Conservation (phyloP, 2,888 invertebrate genomes). For the Clanis bilineata region DNA sequence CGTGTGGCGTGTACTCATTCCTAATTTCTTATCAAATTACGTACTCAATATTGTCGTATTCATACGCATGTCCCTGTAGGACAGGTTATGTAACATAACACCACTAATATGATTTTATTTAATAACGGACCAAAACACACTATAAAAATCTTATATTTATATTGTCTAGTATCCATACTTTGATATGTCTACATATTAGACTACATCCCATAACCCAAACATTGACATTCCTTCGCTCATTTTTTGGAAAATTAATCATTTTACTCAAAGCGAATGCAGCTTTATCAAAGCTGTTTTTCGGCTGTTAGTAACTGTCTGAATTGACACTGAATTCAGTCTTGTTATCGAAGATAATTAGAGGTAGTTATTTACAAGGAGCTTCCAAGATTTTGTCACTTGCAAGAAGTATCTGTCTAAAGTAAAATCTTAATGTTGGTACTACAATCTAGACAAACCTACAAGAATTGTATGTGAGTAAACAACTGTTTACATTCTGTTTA, state of each 20-base stretch:
- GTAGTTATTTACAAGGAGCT: slow-evolving; percentile 67
- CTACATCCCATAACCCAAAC: not conserved
- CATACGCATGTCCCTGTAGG: too few species aligned
- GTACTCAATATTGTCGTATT: not conserved
- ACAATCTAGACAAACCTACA: too few species aligned
- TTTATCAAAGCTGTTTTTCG: slow-evolving; percentile 28
- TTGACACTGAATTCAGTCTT: slow-evolving; percentile 83
- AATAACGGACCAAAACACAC: not conserved
- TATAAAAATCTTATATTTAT: slow-evolving; percentile 22
- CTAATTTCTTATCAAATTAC: not conserved
- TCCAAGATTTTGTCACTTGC: not conserved
- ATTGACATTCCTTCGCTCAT: not conserved
- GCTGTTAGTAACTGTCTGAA: slow-evolving; percentile 61
- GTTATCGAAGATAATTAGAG: slow-evolving; percentile 66
- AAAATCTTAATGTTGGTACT: not conserved
- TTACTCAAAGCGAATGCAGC: not conserved
- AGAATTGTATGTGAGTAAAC: not conserved
- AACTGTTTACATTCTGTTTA: not conserved
- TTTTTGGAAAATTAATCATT: not conserved
- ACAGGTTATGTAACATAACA: too few species aligned
- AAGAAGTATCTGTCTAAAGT: not conserved
- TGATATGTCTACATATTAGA: slow-evolving; percentile 35
- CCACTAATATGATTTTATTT: not conserved
- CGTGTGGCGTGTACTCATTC: too few species aligned
- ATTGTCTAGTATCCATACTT: slow-evolving; percentile 26